Evolutionary conservation across 1,140 invertebrate genomes (phyloP).

Genomic region (Anoplolepis gracilipes): DNA sequence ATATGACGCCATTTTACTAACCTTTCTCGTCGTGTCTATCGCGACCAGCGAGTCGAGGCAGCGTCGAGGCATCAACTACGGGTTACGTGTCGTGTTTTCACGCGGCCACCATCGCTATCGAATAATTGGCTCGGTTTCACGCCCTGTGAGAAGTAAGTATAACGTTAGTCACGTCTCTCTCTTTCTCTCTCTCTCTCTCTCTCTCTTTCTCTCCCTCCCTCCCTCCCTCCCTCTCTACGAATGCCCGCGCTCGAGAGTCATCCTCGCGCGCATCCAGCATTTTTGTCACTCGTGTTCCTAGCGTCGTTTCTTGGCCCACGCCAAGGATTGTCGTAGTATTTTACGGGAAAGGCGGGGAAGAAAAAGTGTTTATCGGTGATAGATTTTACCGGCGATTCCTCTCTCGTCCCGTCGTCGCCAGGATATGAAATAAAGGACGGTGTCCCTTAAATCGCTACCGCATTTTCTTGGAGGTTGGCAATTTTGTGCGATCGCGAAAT

Average conservation of each 20-base stretch:
- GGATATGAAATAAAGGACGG: too few relatives aligned
- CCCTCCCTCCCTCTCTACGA: background rate
- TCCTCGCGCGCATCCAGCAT: constrained; percentile 48
- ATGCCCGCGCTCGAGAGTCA: constrained; percentile 48
- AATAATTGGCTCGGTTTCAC: background rate
- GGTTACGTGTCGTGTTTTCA: constrained; percentile 32
- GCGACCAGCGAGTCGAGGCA: constrained; percentile 57
- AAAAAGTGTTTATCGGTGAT: background rate
- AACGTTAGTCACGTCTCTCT: background rate
- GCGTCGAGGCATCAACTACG: constrained; percentile 22
- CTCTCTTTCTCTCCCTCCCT: background rate
- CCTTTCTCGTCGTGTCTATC: constrained; percentile 84
- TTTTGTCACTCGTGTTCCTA: constrained; percentile 5
- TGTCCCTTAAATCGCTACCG: background rate
- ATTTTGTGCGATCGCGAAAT: background rate
- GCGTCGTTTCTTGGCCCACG: background rate
- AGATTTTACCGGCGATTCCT: background rate
- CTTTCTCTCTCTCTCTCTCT: background rate
- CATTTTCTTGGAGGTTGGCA: background rate
- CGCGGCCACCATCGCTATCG: constrained; percentile 7
- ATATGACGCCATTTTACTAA: constrained; percentile 87
- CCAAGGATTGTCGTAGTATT: too few relatives aligned
- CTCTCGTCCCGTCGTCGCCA: background rate
- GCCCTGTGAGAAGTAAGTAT: constrained; percentile 10
- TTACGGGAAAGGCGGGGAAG: background rate